Evolutionary conservation across 2,113 vertebrate species (phyloP).

Genomic region (Dromiciops gliroides): DNA sequence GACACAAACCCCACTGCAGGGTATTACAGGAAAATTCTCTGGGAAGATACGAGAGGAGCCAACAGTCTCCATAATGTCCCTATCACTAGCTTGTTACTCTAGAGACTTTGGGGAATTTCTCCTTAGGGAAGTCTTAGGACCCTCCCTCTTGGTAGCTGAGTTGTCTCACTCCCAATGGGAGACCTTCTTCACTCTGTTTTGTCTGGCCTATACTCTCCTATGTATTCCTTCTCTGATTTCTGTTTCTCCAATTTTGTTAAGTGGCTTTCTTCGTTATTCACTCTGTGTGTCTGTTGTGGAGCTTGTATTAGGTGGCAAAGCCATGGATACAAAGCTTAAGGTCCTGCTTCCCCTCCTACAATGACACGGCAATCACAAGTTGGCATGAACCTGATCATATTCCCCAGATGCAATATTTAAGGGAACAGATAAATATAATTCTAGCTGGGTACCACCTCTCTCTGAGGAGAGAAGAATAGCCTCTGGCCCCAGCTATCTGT

Average conservation of each 20-base stretch:
- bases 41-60: neutral
- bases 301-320: neutral
- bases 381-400: no score
- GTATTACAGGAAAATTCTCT: neutral
- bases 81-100: neutral
- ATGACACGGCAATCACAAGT: no score
- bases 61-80: neutral
- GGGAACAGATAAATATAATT: no score
- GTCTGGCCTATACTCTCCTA: neutral
- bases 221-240: neutral
- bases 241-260: neutral
- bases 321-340: neutral
- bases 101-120: neutral
- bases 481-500: no score
- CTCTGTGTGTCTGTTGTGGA: neutral
- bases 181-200: neutral
- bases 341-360: neutral
- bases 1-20: neutral
- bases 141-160: neutral
- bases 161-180: neutral
- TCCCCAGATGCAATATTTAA: no score
- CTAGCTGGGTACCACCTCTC: no score
- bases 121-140: neutral
- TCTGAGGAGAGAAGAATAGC: no score
- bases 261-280: neutral